These are phyloP conservation scores for Nycticorax nycticorax DNA, from an alignment of 2,113 vertebrate genomes.

Conservation along the genomic window DNA sequence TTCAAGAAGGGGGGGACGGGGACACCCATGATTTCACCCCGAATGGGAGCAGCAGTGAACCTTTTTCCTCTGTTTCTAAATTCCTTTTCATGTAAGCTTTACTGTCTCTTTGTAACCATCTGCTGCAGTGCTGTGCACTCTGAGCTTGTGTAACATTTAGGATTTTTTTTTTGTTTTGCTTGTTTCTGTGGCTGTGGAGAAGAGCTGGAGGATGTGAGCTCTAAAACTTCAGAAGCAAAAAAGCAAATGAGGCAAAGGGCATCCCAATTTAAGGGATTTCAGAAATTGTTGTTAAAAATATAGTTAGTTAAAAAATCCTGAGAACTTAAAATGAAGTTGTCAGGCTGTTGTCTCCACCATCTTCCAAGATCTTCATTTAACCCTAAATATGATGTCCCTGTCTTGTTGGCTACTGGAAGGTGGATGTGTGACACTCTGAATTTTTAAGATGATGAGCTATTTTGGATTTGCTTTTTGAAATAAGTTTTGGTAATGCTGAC, in stretches of 20 bases:
- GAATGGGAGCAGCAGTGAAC: slow-evolving; percentile 8
- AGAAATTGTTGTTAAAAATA: neutral
- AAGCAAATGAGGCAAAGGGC: slow-evolving; percentile 4
- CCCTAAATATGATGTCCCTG: neutral
- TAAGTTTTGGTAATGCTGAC: neutral
- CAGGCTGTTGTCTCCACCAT: neutral
- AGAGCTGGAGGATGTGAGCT: neutral
- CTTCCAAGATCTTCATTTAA: neutral
- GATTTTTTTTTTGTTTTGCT: neutral
- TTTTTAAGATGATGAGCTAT: neutral
- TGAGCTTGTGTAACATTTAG: neutral
- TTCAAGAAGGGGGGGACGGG: neutral
- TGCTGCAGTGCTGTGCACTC: slow-evolving; percentile 31
- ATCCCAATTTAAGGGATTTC: neutral
- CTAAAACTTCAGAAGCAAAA: slow-evolving; percentile 5
- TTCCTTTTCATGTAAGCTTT: slow-evolving; percentile 50
- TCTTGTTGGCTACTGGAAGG: neutral
- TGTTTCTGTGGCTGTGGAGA: neutral
- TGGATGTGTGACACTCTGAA: neutral
- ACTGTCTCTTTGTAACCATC: slow-evolving; percentile 14
- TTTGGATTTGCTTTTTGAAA: neutral
- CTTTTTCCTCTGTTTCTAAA: slow-evolving; percentile 23
- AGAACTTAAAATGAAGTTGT: neutral
- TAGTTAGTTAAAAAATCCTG: neutral
- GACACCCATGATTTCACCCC: neutral